Evolutionary conservation across 64 coral and sea anemone genomes (phyloP).

Genomic region (Dendronephthya gigantea): DNA sequence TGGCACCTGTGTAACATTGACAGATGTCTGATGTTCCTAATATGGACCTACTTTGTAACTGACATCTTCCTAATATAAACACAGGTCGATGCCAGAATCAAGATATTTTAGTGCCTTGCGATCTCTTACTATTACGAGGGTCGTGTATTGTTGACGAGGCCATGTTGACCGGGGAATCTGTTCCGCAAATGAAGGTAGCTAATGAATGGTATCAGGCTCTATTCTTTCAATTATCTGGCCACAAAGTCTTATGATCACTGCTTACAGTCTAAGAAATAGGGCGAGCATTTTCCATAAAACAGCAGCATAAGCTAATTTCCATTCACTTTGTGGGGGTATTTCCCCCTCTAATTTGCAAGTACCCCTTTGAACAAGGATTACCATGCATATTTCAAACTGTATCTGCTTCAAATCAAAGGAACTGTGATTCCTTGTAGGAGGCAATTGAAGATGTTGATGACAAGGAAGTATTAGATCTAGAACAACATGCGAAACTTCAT

Average conservation of each 20-base stretch:
- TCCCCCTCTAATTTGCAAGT: no score
- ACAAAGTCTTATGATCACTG: no score
- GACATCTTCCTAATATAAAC: no score
- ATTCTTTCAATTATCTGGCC: no score
- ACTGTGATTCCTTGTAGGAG: constrained; percentile 37
- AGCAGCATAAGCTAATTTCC: no score
- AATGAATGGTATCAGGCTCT: no score
- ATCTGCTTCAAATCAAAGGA: background rate
- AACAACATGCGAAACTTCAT: constrained; percentile 82
- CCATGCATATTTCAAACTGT: no score
- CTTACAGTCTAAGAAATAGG: no score
- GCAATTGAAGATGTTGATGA: constrained; percentile 55
- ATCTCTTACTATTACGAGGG: constrained; percentile 72
- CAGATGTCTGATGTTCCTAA: background rate
- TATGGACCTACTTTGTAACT: no score
- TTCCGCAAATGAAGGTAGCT: constrained; percentile 98
- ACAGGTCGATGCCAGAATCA: constrained; percentile 76
- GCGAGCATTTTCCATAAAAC: no score
- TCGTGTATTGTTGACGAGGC: constrained; percentile 98
- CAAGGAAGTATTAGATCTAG: constrained; percentile 72
- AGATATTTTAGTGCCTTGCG: constrained; percentile 84
- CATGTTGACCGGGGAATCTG: constrained; percentile 96
- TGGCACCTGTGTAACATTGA: background rate
- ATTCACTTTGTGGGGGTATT: no score
- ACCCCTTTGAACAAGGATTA: no score